Conservation (phyloP, 2,888 invertebrate species). For the Drosophila barbarae region DNA sequence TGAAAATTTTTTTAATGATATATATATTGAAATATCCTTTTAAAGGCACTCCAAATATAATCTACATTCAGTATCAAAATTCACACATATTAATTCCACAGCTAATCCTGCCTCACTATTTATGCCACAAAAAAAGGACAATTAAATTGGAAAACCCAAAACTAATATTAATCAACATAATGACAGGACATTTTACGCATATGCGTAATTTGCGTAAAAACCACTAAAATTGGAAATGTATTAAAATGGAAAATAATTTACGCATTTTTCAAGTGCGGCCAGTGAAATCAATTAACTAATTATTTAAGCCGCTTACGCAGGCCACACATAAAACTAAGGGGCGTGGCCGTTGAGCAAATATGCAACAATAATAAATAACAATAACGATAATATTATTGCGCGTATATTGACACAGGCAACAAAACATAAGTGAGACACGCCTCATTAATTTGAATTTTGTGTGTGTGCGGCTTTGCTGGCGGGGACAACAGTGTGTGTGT, state of each 20-base stretch:
- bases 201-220: conserved; percentile 16
- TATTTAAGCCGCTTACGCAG: conserved; percentile 54
- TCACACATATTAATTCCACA: conserved; percentile 7
- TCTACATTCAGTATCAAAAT: background rate
- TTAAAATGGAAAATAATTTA: conserved; percentile 13
- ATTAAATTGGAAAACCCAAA: conserved; percentile 25
- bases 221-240: conserved; percentile 15
- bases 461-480: background rate
- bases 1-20: background rate
- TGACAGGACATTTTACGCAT: conserved; percentile 12
- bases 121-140: conserved; percentile 8
- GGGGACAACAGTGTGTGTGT: background rate
- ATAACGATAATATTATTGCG: conserved; percentile 40
- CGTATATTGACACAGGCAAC: conserved; percentile 38
- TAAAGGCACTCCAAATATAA: background rate
- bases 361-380: conserved; percentile 47
- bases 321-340: conserved; percentile 13
- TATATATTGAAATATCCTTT: background rate
- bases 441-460: conserved; percentile 64
- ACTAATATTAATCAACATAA: conserved; percentile 25
- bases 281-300: conserved; percentile 58
- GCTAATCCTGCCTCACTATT: conserved; percentile 3
- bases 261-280: conserved; percentile 23
- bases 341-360: conserved; percentile 30
- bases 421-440: conserved; percentile 60